Percentiles rank a stretch among this genome's conserved stretches.
Conservation (phyloP, 2,888 invertebrate species). For the Lumbricus terrestris region DNA sequence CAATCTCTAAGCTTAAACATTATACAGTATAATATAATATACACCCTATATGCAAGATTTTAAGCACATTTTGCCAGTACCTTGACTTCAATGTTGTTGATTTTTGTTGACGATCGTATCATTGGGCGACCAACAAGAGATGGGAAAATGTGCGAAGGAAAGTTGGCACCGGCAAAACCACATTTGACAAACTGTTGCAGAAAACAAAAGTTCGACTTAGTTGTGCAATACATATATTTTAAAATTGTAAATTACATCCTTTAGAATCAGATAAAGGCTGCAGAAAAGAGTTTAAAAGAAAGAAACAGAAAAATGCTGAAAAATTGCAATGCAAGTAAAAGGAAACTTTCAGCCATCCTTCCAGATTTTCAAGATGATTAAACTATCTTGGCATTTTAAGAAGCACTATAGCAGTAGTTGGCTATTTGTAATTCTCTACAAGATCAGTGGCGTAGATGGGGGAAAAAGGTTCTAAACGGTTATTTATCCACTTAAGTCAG, state of each 20-base stretch:
- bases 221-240: background rate
- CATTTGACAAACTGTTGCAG: slow-evolving; percentile 93
- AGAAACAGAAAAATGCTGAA: too few species aligned
- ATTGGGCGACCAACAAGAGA: slow-evolving; percentile 98
- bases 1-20: too few species aligned
- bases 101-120: slow-evolving; percentile 93
- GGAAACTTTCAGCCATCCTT: too few species aligned
- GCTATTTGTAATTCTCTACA: too few species aligned
- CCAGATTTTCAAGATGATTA: too few species aligned
- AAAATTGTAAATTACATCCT: background rate
- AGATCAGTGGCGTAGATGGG: too few species aligned
- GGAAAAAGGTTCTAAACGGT: too few species aligned
- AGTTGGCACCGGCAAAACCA: slow-evolving; percentile 98
- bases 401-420: too few species aligned
- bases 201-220: slow-evolving; percentile 39
- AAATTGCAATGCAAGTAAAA: too few species aligned
- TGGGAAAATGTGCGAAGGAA: slow-evolving; percentile 97
- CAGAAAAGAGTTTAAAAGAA: background rate
- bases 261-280: background rate
- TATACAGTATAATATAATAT: too few species aligned
- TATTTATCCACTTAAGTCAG: too few species aligned
- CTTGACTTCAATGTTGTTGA: slow-evolving; percentile 88
- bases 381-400: too few species aligned
- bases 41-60: background rate
- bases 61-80: slow-evolving; percentile 64